A percentile compares a stretch with the other conserved stretches of the same genome.
Conservation (phyloP, 2,797 vertebrate species). For the Characodon lateralis region DNA sequence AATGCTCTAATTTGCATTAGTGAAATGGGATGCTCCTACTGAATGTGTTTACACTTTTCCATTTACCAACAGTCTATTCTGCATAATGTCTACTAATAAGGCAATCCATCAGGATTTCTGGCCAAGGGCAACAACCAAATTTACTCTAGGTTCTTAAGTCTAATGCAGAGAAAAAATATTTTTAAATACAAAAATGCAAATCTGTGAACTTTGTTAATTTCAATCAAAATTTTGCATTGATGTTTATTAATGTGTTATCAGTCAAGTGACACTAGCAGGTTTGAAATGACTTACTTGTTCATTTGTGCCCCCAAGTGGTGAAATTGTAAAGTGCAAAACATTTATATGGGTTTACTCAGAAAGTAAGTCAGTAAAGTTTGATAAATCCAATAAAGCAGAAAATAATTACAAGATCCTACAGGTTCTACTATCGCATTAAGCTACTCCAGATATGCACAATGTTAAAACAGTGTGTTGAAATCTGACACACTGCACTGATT, state of each 20-base stretch:
- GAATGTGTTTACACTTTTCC: constrained; percentile 74
- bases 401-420: background rate
- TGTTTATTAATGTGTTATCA: constrained; percentile 56
- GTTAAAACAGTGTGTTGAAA: background rate
- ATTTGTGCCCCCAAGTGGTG: constrained; percentile 80
- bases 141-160: constrained; percentile 43
- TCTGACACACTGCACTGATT: background rate
- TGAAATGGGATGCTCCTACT: constrained; percentile 65
- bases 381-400: constrained; percentile 9
- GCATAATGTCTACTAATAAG: constrained; percentile 76
- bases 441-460: background rate
- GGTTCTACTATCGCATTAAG: background rate
- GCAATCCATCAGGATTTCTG: constrained; percentile 68
- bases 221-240: background rate
- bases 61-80: constrained; percentile 72
- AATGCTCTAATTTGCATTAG: constrained; percentile 60
- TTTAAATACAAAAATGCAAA: constrained; percentile 13
- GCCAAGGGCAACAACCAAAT: constrained; percentile 66
- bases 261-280: constrained; percentile 44
- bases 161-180: constrained; percentile 39
- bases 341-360: constrained; percentile 1
- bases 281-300: constrained; percentile 68
- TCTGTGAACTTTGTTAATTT: background rate
- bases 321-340: constrained; percentile 45
- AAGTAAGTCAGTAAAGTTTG: constrained; percentile 8